Percentiles rank a stretch among this genome's conserved stretches.
phyloP scores from a whole-genome alignment of 2,113 vertebrate species.

The Passer montanus region DNA sequence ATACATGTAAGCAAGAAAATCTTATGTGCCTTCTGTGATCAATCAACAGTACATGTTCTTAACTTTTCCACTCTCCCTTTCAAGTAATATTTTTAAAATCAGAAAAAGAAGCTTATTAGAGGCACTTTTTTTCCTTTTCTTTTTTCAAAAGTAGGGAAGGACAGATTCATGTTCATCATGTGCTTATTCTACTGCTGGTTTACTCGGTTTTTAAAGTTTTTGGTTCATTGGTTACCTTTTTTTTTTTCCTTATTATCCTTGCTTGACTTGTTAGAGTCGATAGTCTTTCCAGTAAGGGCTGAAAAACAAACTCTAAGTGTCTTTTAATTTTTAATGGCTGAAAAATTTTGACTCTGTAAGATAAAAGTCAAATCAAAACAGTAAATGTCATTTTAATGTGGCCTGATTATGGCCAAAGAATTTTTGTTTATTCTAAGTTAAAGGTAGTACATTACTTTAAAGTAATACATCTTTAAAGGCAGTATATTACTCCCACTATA shows the following conservation, averaged over 20 bases:
- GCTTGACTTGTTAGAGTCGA: background rate
- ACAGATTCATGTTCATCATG: background rate
- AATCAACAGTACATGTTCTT: background rate
- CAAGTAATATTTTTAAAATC: background rate
- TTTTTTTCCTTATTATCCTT: background rate
- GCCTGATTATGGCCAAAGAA: background rate
- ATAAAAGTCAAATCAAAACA: background rate
- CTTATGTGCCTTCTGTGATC: background rate
- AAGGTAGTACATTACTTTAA: background rate
- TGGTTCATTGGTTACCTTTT: background rate
- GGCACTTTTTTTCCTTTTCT: background rate
- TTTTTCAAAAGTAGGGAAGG: background rate
- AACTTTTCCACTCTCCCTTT: background rate
- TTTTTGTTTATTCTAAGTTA: background rate
- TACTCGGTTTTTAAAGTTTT: background rate
- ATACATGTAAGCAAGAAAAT: background rate
- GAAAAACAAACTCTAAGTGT: background rate
- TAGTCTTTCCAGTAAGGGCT: background rate
- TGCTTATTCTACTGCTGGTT: background rate
- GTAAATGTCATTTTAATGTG: background rate
- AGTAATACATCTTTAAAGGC: background rate
- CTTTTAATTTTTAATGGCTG: background rate
- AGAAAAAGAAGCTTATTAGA: background rate
- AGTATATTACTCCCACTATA: background rate
- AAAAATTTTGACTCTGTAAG: background rate